Base-by-base conservation (phyloP, 1,140 invertebrate species). In the Danaus melanippus region DNA sequence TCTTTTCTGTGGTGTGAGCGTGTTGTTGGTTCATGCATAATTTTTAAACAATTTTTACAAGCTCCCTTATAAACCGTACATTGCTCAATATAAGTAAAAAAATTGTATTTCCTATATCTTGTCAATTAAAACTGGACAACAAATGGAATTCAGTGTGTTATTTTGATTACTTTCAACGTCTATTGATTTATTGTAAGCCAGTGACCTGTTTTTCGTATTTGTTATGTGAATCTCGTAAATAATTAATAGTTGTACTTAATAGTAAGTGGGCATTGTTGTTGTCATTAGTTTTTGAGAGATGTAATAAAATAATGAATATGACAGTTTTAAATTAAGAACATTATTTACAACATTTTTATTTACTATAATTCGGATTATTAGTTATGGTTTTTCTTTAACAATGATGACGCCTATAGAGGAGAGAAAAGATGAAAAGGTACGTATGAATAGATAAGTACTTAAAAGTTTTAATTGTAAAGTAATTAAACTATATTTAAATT, bases 401-500 rank as follows among this genome's bases (percentile, higher is more conserved):
- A 86, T 84, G 81, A 86, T 86, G 83, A 86, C 81, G 68, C 79
- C 83, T 62, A 75, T 81, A 61, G 83, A 86, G 71, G 83, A 86
- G 67, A 86, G 79, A 69, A 82, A 83, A 80, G 83, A 86, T 86
- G 83, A 86, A 56, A 84, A 84, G 70, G 83, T 83, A 60, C 56
- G 52, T 60, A 17, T 32, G 21, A 32, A 32, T 32, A 32, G 2
- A 32, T 32, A 32, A 32, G 21, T 32, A 32, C 21, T 32, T 7
- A 32, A 32, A 32, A 32, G 21, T 5, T 32, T 32, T 32, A 32
- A 7, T 32, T 32, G 21, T 32, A 32, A 32, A 32, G 7, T 32
- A 32, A 32, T 32, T 32, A 0, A 5, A 32, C 21, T 32, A 32
- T 7, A 32, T 32, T 32, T 32, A 32, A 32, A 32, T 32, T 32